Evolutionary conservation across 1,140 invertebrate genomes (phyloP).

Genomic region (Psilanteris sp.): DNA sequence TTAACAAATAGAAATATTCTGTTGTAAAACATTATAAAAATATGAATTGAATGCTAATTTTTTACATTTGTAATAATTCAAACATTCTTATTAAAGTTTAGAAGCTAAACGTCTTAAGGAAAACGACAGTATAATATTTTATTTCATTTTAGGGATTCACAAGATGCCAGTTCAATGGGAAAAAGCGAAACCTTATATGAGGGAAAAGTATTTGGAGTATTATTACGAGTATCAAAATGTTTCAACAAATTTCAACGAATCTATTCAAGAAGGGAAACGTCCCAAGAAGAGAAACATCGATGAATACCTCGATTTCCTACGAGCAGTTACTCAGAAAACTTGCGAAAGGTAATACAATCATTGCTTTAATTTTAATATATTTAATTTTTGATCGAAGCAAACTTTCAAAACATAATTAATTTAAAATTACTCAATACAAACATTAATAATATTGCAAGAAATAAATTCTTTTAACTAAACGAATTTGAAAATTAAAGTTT

Average conservation of each 20-base stretch:
- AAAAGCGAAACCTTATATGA: constrained; percentile 83
- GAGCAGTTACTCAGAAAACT: constrained; percentile 85
- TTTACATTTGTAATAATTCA: too few species aligned
- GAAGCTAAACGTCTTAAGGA: too few species aligned
- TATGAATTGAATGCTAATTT: too few species aligned
- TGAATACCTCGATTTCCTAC: constrained; percentile 87
- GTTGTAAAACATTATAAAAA: too few species aligned
- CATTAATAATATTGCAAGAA: too few species aligned
- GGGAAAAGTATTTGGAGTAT: constrained; percentile 87
- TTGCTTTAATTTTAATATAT: too few species aligned
- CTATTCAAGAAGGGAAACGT: constrained; percentile 75
- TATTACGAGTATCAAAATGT: constrained; percentile 87
- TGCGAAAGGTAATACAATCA: constrained; percentile 78
- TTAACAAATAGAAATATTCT: too few species aligned
- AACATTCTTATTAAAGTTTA: too few species aligned
- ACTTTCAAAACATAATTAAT: too few species aligned
- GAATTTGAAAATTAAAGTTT: too few species aligned
- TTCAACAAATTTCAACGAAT: constrained; percentile 80
- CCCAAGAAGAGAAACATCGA: constrained; percentile 86
- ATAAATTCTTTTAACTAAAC: background rate
- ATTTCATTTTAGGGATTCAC: constrained; percentile 84
- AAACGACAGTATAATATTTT: constrained; percentile 7
- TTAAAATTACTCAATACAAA: too few species aligned
- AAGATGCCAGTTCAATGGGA: constrained; percentile 89
- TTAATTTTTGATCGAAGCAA: too few species aligned